phyloP scores from a whole-genome alignment of 2,888 invertebrate species.

The Acanthopleura granulata region DNA sequence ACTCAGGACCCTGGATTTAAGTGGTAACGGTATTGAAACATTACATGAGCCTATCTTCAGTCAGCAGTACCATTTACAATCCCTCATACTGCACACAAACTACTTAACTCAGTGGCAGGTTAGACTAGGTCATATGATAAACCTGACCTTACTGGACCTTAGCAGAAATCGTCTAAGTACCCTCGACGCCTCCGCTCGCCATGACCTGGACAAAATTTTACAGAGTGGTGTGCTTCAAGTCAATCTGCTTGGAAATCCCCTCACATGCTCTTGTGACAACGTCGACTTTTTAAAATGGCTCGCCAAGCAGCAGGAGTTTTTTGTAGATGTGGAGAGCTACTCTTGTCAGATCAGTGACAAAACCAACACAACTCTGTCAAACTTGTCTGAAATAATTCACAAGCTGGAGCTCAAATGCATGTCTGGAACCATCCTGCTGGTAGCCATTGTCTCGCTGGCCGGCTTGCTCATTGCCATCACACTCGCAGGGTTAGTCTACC shows the following conservation, averaged over 20 bases:
- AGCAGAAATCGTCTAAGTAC: constrained; percentile 6
- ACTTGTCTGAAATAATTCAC: background rate
- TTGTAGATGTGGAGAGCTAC: constrained; percentile 4
- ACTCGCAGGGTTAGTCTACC: constrained; percentile 28
- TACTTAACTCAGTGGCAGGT: background rate
- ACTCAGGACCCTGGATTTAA: constrained; percentile 5
- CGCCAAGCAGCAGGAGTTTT: background rate
- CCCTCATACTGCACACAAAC: constrained; percentile 11
- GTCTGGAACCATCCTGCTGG: background rate
- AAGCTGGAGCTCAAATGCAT: background rate
- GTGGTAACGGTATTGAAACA: constrained; percentile 15
- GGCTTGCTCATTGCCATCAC: constrained; percentile 24
- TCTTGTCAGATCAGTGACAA: background rate
- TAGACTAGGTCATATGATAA: constrained; percentile 9
- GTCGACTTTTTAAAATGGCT: constrained; percentile 18
- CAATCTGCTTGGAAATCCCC: constrained; percentile 14
- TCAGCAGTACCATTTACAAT: background rate
- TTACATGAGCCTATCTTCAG: constrained; percentile 9
- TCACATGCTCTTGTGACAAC: constrained; percentile 19
- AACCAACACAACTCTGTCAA: background rate
- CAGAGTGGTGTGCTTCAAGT: background rate
- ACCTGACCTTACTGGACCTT: constrained; percentile 10
- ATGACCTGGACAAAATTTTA: background rate
- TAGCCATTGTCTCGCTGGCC: constrained; percentile 21
- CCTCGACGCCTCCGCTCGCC: background rate